Conservation (phyloP, 1,140 invertebrate genomes). For the Gyrodactylus bullatarudis region DNA sequence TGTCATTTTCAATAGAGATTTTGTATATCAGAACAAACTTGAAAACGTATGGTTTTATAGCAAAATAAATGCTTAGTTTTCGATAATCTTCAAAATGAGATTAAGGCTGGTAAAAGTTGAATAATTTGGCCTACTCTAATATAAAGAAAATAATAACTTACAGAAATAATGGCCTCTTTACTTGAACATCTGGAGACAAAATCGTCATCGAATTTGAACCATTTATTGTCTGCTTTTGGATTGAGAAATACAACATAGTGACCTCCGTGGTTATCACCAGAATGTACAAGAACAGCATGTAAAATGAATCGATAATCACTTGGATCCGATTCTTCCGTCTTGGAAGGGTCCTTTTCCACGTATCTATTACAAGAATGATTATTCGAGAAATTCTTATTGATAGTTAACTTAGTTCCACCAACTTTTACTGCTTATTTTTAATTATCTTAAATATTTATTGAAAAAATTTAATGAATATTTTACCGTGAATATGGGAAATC, state of each 20-base stretch:
- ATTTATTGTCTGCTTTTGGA: slow-evolving; percentile 54
- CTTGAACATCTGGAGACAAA: slow-evolving; percentile 80
- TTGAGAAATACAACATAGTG: slow-evolving; percentile 99
- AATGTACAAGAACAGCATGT: slow-evolving; percentile 87
- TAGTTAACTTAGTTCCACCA: too few species aligned
- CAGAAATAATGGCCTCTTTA: slow-evolving; percentile 43
- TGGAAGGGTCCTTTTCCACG: slow-evolving; percentile 44
- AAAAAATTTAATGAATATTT: too few species aligned
- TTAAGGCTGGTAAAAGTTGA: too few species aligned
- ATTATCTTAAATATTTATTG: too few species aligned
- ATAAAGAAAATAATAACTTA: neutral
- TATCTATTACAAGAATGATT: slow-evolving; percentile 65
- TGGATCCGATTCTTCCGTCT: slow-evolving; percentile 26
- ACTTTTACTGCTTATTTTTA: too few species aligned
- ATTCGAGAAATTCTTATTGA: too few species aligned
- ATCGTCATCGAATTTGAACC: slow-evolving; percentile 99
- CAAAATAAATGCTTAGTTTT: too few species aligned
- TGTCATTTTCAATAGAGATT: too few species aligned
- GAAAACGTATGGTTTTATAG: too few species aligned
- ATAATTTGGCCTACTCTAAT: neutral
- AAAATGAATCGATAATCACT: slow-evolving; percentile 52
- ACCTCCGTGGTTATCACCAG: slow-evolving; percentile 91
- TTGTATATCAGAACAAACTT: too few species aligned
- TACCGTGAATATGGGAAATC: too few species aligned
- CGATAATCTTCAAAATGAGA: too few species aligned